phyloP scores from a whole-genome alignment of 2,113 vertebrate species.

The Zingel zingel region DNA sequence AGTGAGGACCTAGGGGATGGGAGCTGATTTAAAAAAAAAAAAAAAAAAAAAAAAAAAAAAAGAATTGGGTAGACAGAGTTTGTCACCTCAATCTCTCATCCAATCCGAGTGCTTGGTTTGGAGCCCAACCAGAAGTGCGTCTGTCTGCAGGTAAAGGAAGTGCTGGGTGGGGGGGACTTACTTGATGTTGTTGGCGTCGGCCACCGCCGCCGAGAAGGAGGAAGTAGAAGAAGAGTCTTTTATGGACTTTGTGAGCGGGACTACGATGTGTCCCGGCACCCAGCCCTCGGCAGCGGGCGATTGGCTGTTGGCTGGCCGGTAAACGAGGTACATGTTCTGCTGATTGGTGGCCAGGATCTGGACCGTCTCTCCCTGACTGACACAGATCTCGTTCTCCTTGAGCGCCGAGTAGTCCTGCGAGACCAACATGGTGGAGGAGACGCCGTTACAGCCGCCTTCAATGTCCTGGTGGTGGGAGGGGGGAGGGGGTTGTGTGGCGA shows the following conservation, averaged over 20 bases:
- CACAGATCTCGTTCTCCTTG: conserved; percentile 97
- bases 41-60: conserved; percentile 2
- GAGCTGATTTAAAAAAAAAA: conserved; percentile 8
- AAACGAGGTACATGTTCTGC: conserved; percentile 99
- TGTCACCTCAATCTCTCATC: conserved; percentile 77
- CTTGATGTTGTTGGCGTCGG: conserved; percentile 96
- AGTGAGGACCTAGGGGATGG: conserved; percentile 26
- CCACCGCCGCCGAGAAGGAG: conserved; percentile 72
- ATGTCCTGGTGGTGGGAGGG: conserved; percentile 76
- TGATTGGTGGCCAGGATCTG: conserved; percentile 97
- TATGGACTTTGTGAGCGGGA: conserved; percentile 88
- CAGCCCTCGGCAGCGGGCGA: conserved; percentile 97
- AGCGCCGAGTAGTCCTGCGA: conserved; percentile 97
- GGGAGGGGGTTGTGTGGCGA: neutral
- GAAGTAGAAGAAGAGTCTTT: conserved; percentile 87
- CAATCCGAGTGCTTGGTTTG: conserved; percentile 57
- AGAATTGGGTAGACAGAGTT: conserved; percentile 3
- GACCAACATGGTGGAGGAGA: conserved; percentile 92
- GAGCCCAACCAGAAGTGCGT: conserved; percentile 52
- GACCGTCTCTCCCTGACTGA: conserved; percentile 94
- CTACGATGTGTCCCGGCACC: conserved; percentile 94
- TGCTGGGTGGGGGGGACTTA: conserved; percentile 91
- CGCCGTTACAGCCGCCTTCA: conserved; percentile 89
- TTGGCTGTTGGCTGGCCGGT: conserved; percentile 91
- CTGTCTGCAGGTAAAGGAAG: conserved; percentile 54